Base-by-base conservation (phyloP, 2,888 invertebrate species). In the Coremacera marginata region DNA sequence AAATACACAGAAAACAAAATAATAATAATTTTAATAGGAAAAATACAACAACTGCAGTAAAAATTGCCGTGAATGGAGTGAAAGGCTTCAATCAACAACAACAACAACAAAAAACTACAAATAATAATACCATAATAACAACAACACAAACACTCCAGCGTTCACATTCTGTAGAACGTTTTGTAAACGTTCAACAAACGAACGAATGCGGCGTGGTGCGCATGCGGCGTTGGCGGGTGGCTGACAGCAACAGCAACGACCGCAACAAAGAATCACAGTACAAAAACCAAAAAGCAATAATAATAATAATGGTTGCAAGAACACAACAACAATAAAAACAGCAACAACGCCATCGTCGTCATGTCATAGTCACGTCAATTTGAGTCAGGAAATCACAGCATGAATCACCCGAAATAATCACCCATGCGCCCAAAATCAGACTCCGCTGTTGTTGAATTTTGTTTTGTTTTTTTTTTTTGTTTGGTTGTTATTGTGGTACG, bases 31-130 rank as follows among this genome's bases (percentile, higher is more conserved):
- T 51, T 52, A 63, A 65, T 22, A 65, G 62, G n/a, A 60, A 74
- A 68, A 78, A 63, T 76, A 77, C 74, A 70, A 68, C 76, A 77
- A 78, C 75, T 62, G 77, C 83, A 82, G 84, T 80, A 84, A 83
- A 82, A 84, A 86, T 84, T 84, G 83, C 86, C 86, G 84, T 85
- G 86, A 86, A 84, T 84, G 86, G 85, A 87, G 85, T 87, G 86
- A 86, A 86, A 87, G 86, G 86, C 86, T 87, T 86, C 86, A 86
- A 87, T 87, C 86, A 86, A 79, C 73, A 76, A 83, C 79, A 83
- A 77, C 70, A 51, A 62, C 74, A 79, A 25, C 55, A 57, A 79
- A 25, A 49, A 57, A 51, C 44, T 80, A 81, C 82, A 81, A 44
- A 44, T 44, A 37, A 37, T 37, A 44, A 44, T 44, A 14, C 44